A percentile compares a stretch with the other conserved stretches of the same genome.
These are phyloP conservation scores for Troides helena DNA, from an alignment of 2,888 invertebrate genomes.

Conservation along the genomic window DNA sequence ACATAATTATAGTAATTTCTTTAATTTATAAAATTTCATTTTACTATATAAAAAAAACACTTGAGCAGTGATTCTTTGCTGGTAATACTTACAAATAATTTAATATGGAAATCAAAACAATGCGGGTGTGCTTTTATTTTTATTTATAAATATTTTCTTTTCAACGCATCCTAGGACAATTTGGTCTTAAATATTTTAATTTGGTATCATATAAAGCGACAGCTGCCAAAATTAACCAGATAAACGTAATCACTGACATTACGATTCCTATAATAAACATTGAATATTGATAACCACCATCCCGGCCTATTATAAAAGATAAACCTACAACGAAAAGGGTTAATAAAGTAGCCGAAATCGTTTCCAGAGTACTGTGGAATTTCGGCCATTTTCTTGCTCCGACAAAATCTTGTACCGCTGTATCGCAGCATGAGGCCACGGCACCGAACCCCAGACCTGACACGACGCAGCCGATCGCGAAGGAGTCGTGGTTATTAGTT, in stretches of 20 bases:
- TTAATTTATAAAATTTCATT: background rate
- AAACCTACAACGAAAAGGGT: slow-evolving; percentile 55
- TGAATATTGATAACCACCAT: slow-evolving; percentile 54
- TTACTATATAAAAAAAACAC: background rate
- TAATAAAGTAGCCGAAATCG: slow-evolving; percentile 59
- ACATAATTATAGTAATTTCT: background rate
- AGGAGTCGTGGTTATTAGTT: slow-evolving; percentile 65
- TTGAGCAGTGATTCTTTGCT: too few species aligned
- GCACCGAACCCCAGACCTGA: slow-evolving; percentile 77
- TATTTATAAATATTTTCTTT: background rate
- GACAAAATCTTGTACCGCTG: slow-evolving; percentile 68
- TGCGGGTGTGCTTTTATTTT: too few species aligned
- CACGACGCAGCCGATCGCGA: slow-evolving; percentile 72
- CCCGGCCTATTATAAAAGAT: slow-evolving; percentile 50
- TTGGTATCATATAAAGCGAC: slow-evolving; percentile 56
- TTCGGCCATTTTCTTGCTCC: slow-evolving; percentile 74
- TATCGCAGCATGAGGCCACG: slow-evolving; percentile 69
- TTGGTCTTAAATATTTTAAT: slow-evolving; percentile 49
- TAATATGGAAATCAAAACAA: background rate
- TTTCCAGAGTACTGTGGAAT: slow-evolving; percentile 72
- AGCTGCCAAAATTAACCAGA: slow-evolving; percentile 58
- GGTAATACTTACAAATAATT: background rate
- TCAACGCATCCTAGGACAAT: slow-evolving; percentile 33
- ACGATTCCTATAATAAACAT: slow-evolving; percentile 59
- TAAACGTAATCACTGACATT: slow-evolving; percentile 50